Conservation (phyloP, 2,113 vertebrate species). For the Sorex fumeus region DNA sequence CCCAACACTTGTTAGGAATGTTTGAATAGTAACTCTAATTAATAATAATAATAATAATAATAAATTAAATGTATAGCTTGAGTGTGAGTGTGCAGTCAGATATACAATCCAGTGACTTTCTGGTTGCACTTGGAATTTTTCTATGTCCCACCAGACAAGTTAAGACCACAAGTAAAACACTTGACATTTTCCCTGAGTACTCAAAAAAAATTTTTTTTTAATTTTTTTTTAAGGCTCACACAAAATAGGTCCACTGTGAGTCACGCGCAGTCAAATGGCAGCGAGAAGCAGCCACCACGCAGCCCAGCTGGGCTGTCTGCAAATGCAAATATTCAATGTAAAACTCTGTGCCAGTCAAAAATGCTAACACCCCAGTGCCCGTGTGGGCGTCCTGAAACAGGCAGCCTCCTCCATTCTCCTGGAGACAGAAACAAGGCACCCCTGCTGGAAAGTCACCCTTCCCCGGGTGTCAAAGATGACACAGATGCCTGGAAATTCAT, state of each 20-base stretch:
- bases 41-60: no score
- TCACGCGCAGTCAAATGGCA: constrained; percentile 15
- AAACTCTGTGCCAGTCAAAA: constrained; percentile 46
- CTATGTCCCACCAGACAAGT: not conserved
- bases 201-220: not conserved
- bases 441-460: not conserved
- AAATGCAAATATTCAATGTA: constrained; percentile 66
- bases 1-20: no score
- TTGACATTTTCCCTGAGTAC: constrained; percentile 38
- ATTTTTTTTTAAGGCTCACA: not conserved
- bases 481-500: constrained; percentile 41
- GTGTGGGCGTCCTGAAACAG: not conserved
- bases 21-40: no score
- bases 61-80: no score
- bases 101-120: not conserved
- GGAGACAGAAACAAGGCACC: not conserved
- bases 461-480: not conserved
- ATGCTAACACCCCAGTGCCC: not conserved
- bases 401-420: not conserved
- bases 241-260: constrained; percentile 13
- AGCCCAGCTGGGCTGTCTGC: not conserved
- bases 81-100: not conserved
- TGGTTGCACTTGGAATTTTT: not conserved
- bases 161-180: not conserved
- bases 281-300: not conserved